These are phyloP conservation scores for Hippocampus abdominalis DNA, from an alignment of 2,113 vertebrate genomes.

Conservation along the genomic window DNA sequence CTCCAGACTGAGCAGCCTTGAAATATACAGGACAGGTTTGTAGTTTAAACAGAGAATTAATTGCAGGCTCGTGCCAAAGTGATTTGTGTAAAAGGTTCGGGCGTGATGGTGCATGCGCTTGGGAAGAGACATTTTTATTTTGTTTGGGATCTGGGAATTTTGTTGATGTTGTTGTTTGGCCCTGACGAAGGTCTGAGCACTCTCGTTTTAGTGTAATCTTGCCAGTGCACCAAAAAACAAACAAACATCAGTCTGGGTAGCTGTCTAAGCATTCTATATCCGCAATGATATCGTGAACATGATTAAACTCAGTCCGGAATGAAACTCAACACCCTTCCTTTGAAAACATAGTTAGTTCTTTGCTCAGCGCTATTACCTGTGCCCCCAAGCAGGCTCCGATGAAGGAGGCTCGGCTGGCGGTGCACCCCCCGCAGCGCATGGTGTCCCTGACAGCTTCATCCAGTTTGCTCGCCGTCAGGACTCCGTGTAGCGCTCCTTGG, in stretches of 20 bases:
- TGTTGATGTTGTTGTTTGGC: background rate
- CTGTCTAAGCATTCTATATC: background rate
- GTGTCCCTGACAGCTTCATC: slow-evolving; percentile 65
- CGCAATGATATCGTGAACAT: too few species aligned
- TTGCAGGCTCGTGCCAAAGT: background rate
- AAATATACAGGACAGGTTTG: background rate
- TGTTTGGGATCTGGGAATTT: background rate
- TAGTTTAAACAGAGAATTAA: background rate
- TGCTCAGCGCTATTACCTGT: slow-evolving; percentile 44
- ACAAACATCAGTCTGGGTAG: background rate
- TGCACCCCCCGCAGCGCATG: slow-evolving; percentile 70
- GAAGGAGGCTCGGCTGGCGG: slow-evolving; percentile 65
- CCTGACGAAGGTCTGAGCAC: background rate
- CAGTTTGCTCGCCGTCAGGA: slow-evolving; percentile 56
- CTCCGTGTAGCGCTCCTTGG: slow-evolving; percentile 68
- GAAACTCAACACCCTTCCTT: background rate
- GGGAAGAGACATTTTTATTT: background rate
- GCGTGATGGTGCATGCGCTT: background rate
- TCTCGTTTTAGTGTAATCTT: background rate
- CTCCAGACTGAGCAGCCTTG: background rate
- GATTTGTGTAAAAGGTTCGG: background rate
- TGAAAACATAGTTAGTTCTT: background rate
- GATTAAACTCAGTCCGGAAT: background rate
- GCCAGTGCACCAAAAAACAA: background rate
- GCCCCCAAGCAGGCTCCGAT: slow-evolving; percentile 70